A percentile compares a stretch with the other conserved stretches of the same genome.
These are phyloP conservation scores for Ceuthmochares aereus DNA, from an alignment of 2,113 vertebrate genomes.

Conservation along the genomic window DNA sequence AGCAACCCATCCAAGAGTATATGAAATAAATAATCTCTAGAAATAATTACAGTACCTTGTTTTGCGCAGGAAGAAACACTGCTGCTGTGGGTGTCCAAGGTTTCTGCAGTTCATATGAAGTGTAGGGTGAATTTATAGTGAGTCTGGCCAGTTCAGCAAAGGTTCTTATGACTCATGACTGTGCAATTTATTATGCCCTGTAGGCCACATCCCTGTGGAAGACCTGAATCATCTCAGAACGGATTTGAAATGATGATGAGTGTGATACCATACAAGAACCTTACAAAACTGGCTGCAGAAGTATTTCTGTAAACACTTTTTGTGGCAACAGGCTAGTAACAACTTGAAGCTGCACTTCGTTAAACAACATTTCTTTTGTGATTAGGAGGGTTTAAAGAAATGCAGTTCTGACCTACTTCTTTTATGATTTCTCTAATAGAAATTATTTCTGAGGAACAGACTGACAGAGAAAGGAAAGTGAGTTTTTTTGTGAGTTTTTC, in stretches of 20 bases:
- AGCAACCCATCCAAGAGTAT: neutral
- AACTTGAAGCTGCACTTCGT: neutral
- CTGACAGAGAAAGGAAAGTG: neutral
- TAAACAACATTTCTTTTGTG: neutral
- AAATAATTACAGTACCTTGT: conserved; percentile 53
- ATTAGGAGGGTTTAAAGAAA: neutral
- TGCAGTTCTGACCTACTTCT: neutral
- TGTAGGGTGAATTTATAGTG: conserved; percentile 56
- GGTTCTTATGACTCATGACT: conserved; percentile 47
- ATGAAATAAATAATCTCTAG: neutral
- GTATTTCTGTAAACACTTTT: conserved; percentile 9
- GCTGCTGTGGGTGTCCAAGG: neutral
- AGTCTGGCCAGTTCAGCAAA: conserved; percentile 20
- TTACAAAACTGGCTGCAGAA: conserved; percentile 20
- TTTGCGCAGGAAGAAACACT: neutral
- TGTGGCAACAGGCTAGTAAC: conserved; percentile 17
- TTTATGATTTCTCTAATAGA: neutral
- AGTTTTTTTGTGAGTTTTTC: neutral
- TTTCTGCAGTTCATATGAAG: conserved; percentile 15
- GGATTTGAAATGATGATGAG: conserved; percentile 32
- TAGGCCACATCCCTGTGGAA: conserved; percentile 44
- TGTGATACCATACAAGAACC: conserved; percentile 5
- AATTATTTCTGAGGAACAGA: neutral
- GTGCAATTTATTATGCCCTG: neutral
- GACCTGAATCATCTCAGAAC: conserved; percentile 49